Base-by-base conservation (phyloP, 2,888 invertebrate genomes). In the Acanthosepion lycidas region DNA sequence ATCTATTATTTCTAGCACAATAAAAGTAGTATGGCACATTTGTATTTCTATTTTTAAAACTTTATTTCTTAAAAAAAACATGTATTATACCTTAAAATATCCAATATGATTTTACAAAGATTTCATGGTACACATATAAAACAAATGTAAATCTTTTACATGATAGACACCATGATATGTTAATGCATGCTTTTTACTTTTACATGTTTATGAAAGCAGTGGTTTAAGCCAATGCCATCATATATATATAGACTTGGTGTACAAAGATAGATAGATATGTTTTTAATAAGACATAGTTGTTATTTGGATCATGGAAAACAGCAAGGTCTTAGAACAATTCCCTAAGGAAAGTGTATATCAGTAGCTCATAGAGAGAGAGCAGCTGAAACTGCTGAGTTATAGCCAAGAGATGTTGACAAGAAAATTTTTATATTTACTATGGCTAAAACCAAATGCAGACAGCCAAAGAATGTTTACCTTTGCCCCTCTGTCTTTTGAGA, bases 361-460 rank as follows among this genome's bases (percentile, higher is more conserved):
- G 78, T 12, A 18, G n/a, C 33, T n/a, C 78, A 78, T 15, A 78
- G n/a, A 78, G 78, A 15, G 12, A n/a, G 78, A 78, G 78, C 78
- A 78, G 78, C n/a, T n/a, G 78, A 78, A 33, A 78, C n/a, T 78
- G 78, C 33, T n/a, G 78, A 9, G 78, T 78, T 78, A 78, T 78
- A 78, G 78, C 78, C 78, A 78, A 78, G 33, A 78, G 78, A 78
- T 78, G 78, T 78, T 78, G 78, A 78, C 78, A 78, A 33, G 78
- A 78, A 78, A 9, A 2, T 33, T 33, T 78, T 78, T 78, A 78
- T 33, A 78, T 78, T 78, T 78, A 78, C n/a, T 33, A 78, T 78
- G n/a, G 78, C 78, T n/a, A 33, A 78, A n/a, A 78, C 78, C 33
- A 78, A 78, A 78, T 78, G 78, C 78, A 78, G n/a, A 78, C 33